Base-by-base conservation (phyloP, 2,797 vertebrate genomes). In the Betta splendens region DNA sequence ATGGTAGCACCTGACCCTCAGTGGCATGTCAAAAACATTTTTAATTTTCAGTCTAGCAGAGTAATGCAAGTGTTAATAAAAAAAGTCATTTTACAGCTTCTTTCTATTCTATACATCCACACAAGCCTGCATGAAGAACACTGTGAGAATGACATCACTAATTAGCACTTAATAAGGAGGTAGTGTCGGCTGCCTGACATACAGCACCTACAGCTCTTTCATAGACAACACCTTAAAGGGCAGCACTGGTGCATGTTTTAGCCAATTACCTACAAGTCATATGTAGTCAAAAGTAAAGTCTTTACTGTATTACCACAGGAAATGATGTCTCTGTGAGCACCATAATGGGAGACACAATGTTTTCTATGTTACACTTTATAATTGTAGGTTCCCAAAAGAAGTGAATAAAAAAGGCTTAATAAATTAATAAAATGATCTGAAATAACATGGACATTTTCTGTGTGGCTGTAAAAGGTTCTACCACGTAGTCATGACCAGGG, bases 141-240 rank as follows among this genome's bases (percentile, higher is more conserved):
- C 38, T 3, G 8, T 10, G 16, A 15, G 22, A 18, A 38, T 28
- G 11, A 53, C 33, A 37, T 53, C n/a, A 17, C 32, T 39, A 32
- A 63, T 63, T 46, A 64, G 36, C 60, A 40, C 20, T 40, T 64
- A 40, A 47, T 64, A 12, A 26, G 18, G 31, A 26, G 43, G 20
- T 32, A 54, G 18, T 26, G 11, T 29, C 40, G 29, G 10, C 26
- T 48, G 37, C 25, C 37, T 45, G 56, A 36, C 42, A 36, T 7
- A 12, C 17, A 23, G 16, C 40, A 38, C 59, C 18, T 23, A 53
- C 49, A 23, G 22, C 59, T 37, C 35, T 26, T 23, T 20, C 15
- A 11, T 21, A 11, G n/a, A 31, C 8, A 32, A 25, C n/a, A 23
- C 18, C n/a, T 32, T 31, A 23, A 52, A 52, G 40, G 39, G n/a